Percentiles rank a stretch among this genome's conserved stretches.
Conservation (phyloP, 2,888 invertebrate species). For the Drosophila paracracens region DNA sequence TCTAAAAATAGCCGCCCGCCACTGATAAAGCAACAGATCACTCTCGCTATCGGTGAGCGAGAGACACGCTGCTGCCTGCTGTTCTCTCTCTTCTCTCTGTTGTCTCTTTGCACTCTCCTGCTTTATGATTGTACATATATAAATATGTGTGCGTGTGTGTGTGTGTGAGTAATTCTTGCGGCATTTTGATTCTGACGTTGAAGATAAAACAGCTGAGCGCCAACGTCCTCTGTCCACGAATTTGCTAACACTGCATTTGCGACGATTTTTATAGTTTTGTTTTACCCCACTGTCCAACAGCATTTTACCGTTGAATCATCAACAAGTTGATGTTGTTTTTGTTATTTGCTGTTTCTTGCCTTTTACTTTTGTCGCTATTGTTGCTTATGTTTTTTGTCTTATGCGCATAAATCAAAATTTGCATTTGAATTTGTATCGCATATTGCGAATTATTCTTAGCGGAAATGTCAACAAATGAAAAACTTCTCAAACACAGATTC, state of each 20-base stretch:
- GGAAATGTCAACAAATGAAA: constrained; percentile 65
- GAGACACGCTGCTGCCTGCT: constrained; percentile 1
- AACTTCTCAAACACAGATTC: constrained; percentile 21
- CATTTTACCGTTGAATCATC: constrained; percentile 59
- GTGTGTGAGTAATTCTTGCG: constrained; percentile 53
- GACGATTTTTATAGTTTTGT: constrained; percentile 24
- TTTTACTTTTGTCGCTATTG: constrained; percentile 27
- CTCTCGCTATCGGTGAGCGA: constrained; percentile 66
- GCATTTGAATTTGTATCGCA: constrained; percentile 39
- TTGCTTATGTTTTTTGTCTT: constrained; percentile 55
- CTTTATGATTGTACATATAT: constrained; percentile 7
- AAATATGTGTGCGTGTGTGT: constrained; percentile 4
- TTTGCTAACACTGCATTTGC: constrained; percentile 42
- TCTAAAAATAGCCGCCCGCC: constrained; percentile 56
- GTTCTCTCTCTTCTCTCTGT: constrained; percentile 6
- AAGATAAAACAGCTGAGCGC: constrained; percentile 49
- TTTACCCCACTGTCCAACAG: constrained; percentile 39
- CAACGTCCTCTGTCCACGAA: constrained; percentile 41
- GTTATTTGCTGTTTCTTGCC: constrained; percentile 34
- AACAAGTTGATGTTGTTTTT: constrained; percentile 57
- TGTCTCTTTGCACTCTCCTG: constrained; percentile 18
- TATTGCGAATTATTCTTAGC: constrained; percentile 56
- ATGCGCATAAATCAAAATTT: constrained; percentile 61
- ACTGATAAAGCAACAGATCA: constrained; percentile 72
- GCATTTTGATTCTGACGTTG: constrained; percentile 44